Evolutionary conservation across 1,140 invertebrate species (phyloP).

Genomic region (Ostrea edulis): DNA sequence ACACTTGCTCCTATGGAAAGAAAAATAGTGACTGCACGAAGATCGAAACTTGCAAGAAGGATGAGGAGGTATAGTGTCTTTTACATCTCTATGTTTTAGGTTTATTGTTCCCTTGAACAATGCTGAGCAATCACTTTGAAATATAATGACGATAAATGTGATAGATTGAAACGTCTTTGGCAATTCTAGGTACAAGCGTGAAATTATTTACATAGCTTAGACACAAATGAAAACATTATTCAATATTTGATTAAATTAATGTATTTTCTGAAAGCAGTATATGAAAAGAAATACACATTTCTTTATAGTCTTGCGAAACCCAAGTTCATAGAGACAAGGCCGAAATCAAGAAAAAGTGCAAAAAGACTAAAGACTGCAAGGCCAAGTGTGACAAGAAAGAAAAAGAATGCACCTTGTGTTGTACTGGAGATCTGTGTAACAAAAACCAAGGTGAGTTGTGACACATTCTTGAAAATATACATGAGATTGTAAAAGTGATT

Average conservation of each 20-base stretch:
- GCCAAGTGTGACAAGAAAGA: not conserved
- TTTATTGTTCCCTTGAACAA: not conserved
- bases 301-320: not conserved
- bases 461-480: too few relatives aligned
- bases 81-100: too few relatives aligned
- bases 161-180: too few relatives aligned
- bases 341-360: not conserved
- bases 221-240: too few relatives aligned
- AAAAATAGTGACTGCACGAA: not conserved
- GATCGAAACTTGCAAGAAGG: not conserved
- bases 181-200: too few relatives aligned
- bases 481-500: too few relatives aligned
- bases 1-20: not conserved
- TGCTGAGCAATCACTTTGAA: not conserved
- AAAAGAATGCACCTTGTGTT: not conserved
- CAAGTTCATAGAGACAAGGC: not conserved
- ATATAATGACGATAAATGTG: too few relatives aligned
- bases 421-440: conserved; percentile 6
- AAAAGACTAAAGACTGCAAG: not conserved
- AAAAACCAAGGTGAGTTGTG: not conserved
- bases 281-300: too few relatives aligned
- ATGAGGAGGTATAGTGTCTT: not conserved
- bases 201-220: too few relatives aligned
- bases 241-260: too few relatives aligned
- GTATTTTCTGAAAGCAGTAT: too few relatives aligned